Evolutionary conservation across 2,113 vertebrate species (phyloP).

Genomic region (Taxidea taxus): DNA sequence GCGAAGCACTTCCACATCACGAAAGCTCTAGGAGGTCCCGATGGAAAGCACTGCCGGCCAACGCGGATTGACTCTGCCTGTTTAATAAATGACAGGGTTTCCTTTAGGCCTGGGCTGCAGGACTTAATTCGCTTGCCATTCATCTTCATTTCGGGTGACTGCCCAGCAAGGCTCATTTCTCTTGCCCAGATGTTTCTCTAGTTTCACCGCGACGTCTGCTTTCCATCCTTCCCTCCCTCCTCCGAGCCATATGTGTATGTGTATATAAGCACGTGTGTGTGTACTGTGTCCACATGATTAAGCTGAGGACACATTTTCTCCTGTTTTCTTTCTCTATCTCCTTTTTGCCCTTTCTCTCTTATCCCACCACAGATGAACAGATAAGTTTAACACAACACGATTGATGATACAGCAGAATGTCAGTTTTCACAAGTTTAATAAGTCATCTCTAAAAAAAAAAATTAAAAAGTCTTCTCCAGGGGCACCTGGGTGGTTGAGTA

Average conservation of each 20-base stretch:
- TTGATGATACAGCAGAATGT: neutral
- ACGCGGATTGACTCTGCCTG: neutral
- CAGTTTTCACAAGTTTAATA: neutral
- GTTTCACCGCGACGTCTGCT: neutral
- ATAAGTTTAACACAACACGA: neutral
- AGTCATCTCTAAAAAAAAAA: neutral
- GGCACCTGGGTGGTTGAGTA: neutral
- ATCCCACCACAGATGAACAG: neutral
- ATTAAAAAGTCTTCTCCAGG: neutral
- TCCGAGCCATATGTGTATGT: neutral
- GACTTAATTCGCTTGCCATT: neutral
- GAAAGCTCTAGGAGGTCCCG: neutral
- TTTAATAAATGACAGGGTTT: neutral
- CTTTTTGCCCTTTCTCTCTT: slow-evolving; percentile 3
- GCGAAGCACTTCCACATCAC: neutral
- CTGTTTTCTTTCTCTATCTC: neutral
- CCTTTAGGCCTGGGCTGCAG: neutral
- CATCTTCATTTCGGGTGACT: neutral
- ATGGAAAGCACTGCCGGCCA: neutral
- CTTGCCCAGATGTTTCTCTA: neutral
- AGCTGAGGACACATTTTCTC: neutral
- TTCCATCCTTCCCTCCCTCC: neutral
- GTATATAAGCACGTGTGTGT: neutral
- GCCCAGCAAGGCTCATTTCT: neutral
- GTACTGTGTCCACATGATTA: neutral